Evolutionary conservation across 2,797 vertebrate species (phyloP), one percentile per base, ranked within the genome.

Genomic region (Rhadinocentrus ornatus): DNA sequence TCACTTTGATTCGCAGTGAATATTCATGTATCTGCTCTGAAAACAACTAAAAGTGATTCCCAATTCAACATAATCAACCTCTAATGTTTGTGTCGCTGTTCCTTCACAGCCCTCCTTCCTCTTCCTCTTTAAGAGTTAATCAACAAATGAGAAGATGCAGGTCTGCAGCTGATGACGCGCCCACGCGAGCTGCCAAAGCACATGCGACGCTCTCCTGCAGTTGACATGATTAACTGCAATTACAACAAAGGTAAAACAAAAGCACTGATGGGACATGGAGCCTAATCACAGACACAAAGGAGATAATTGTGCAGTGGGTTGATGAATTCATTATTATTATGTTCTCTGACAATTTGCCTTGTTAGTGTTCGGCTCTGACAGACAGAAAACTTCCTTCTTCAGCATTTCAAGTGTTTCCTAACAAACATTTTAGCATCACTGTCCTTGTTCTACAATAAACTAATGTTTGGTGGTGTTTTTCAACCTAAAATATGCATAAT

Each of bases 181-280:
- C 52, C 31, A 11, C 48, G 26, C 26, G 24, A 72, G 65, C 41
- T 0, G 66, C 46, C 72, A 66, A 31, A 44, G 4, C 78, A 62
- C 65, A 57, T 15, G 71, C 71, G 2, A n/a, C 7, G 16, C 62
- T 63, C 22, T 70, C 46, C 57, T 54, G 57, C 78, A 22, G 66
- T 64, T 78, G 69, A 86, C 85, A 78, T 80, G 81, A 90, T 88
- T 85, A 82, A 74, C 77, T 31, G n/a, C 73, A 80, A 81, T 85
- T 75, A 80, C 24, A 80, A 78, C 85, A 71, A 85, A 86, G 83
- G 81, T 87, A 80, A 86, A 83, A 87, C 73, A 88, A 86, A 86
- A 66, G 82, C 62, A 73, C 76, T 78, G 62, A 89, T 82, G 66
- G 75, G 9, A 72, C 84, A 78, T 71, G 31, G 67, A 27, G 44